Percentiles rank a stretch among this genome's conserved stretches.
These are phyloP conservation scores for Telmatherina bonti DNA, from an alignment of 2,797 vertebrate genomes.

Conservation along the genomic window DNA sequence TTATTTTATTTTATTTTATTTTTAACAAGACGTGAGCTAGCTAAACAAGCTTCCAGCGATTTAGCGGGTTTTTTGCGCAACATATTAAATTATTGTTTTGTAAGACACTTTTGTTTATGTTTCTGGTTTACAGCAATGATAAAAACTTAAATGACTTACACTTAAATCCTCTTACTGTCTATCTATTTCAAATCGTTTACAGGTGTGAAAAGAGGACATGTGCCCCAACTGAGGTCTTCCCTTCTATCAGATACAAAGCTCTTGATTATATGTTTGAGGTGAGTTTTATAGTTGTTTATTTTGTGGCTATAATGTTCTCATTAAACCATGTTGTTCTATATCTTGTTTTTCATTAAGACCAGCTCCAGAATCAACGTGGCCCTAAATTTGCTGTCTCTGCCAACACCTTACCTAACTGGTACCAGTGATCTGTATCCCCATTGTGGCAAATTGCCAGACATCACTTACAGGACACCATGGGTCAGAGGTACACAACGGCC, in stretches of 20 bases:
- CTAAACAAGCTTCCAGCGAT: slow-evolving; percentile 9
- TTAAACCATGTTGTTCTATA: background rate
- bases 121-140: background rate
- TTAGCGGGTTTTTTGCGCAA: background rate
- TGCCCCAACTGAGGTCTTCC: slow-evolving; percentile 54
- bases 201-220: slow-evolving; percentile 51
- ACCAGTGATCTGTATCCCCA: slow-evolving; percentile 66
- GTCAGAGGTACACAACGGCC: slow-evolving; percentile 61
- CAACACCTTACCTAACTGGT: slow-evolving; percentile 67
- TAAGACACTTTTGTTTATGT: background rate
- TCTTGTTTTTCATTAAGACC: slow-evolving; percentile 56
- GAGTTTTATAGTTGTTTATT: slow-evolving; percentile 23
- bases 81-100: background rate
- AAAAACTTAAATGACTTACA: no score
- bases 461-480: slow-evolving; percentile 81
- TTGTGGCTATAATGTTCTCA: background rate
- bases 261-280: slow-evolving; percentile 83
- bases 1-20: no score
- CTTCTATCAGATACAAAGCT: slow-evolving; percentile 69
- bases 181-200: no score
- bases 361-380: slow-evolving; percentile 65
- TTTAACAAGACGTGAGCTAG: background rate
- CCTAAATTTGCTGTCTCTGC: slow-evolving; percentile 72
- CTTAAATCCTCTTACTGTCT: no score
- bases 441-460: slow-evolving; percentile 61